Evolutionary conservation across 2,888 invertebrate species (phyloP).

Genomic region (Hemithea aestivaria): DNA sequence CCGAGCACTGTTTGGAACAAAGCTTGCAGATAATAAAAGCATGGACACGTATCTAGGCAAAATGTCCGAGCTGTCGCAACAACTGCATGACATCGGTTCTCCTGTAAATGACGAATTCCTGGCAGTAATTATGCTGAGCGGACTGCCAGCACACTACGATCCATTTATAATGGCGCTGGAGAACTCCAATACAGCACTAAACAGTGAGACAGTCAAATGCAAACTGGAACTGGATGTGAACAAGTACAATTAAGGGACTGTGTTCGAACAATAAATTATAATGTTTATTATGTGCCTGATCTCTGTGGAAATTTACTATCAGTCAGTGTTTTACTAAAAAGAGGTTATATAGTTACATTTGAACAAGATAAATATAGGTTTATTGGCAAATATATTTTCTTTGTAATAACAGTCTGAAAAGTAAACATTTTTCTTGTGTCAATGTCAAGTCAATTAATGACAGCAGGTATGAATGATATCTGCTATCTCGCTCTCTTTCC

Average conservation of each 20-base stretch:
- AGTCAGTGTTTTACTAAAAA: too few relatives aligned
- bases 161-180: background rate
- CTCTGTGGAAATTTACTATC: constrained; percentile 14
- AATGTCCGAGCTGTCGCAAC: background rate
- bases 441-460: too few relatives aligned
- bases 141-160: background rate
- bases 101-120: background rate
- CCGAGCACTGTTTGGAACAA: too few relatives aligned
- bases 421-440: too few relatives aligned
- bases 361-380: too few relatives aligned
- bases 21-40: too few relatives aligned
- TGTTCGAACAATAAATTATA: constrained; percentile 8
- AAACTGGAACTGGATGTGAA: background rate
- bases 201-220: background rate
- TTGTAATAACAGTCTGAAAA: too few relatives aligned
- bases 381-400: too few relatives aligned
- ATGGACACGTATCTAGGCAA: too few relatives aligned
- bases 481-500: too few relatives aligned
- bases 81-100: background rate
- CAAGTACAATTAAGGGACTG: constrained; percentile 2
- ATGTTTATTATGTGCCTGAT: constrained; percentile 14
- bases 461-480: too few relatives aligned
- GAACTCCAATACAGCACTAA: background rate
- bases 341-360: too few relatives aligned
- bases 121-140: background rate